Base-by-base conservation (phyloP, 2,888 invertebrate species). In the Agonopterix heracliana region DNA sequence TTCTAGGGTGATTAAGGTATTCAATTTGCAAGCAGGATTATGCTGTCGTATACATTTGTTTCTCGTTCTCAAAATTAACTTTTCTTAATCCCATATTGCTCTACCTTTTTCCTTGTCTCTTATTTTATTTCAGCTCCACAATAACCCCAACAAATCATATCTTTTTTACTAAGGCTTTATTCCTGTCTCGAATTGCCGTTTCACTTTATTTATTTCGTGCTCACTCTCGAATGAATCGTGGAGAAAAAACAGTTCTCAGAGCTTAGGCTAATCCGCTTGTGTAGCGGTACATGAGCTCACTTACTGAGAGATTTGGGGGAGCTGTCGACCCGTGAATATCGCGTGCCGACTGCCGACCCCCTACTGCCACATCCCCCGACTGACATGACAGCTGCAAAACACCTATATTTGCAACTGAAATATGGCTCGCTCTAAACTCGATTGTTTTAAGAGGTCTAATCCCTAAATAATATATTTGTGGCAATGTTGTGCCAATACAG, bases 241-340 rank as follows among this genome's bases (percentile, higher is more conserved):
- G 62, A 66, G 63, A 69, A 71, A 73, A 77, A 76, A 77, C 77
- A 75, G 74, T 74, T 78, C 69, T 64, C 69, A 65, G 67, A 60
- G 78, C 75, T 78, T 71, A 74, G 64, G 62, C 66, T 77, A 76
- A 79, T 76, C 75, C 73, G 59, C 65, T 69, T 67, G 65, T 68
- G 71, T 70, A 64, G 63, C 60, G 58, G 63, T 65, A 72, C 68
- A 75, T 58, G 65, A 67, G 68, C 69, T 66, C 73, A 71, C 76
- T 74, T 72, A 71, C 69, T 63, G 66, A 69, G 72, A 74, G 78
- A 74, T 78, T 78, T 63, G 51, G 52, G 51, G 50, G 64, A 69
- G 68, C 68, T 66, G 68, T 66, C 62, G 60, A 61, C 57, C 62
- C 60, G 61, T 59, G 63, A 65, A 65, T 62, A 68, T 64, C 10